Evolutionary conservation across 2,113 vertebrate species (phyloP).

Genomic region (Semicossyphus pulcher): DNA sequence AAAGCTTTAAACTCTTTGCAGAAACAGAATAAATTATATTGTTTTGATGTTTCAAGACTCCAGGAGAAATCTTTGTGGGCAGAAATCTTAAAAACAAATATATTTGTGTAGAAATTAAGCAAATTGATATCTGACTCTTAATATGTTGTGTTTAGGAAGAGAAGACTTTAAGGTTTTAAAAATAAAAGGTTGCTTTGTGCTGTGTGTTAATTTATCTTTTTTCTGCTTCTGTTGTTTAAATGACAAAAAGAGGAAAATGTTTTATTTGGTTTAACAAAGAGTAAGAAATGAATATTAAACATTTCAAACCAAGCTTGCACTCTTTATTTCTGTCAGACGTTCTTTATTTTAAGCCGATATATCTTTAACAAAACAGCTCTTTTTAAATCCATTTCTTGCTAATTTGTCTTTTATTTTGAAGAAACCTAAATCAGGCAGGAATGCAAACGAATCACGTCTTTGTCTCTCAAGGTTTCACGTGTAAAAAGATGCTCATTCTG

Average conservation of each 20-base stretch:
- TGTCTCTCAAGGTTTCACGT: not conserved
- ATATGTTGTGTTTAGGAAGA: too few species aligned
- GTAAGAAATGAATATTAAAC: not conserved
- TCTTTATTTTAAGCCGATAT: too few species aligned
- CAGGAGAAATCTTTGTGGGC: not conserved
- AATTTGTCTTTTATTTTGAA: conserved; percentile 13
- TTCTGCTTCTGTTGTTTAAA: not conserved
- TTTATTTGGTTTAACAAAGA: not conserved
- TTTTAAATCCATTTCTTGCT: too few species aligned
- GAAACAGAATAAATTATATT: not conserved
- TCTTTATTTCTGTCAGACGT: not conserved
- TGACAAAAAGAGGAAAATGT: not conserved
- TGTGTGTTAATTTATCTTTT: not conserved
- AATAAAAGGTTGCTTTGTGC: too few species aligned
- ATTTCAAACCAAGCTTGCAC: not conserved
- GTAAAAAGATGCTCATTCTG: not conserved
- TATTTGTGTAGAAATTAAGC: too few species aligned
- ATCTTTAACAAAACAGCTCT: too few species aligned
- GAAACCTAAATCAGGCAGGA: not conserved
- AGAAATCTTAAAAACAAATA: too few species aligned
- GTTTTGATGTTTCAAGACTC: too few species aligned
- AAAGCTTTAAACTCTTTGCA: not conserved
- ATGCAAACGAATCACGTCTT: too few species aligned
- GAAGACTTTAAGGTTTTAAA: not conserved
- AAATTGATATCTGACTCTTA: too few species aligned